Percentiles rank a stretch among this genome's conserved stretches.
phyloP scores from a whole-genome alignment of 2,113 vertebrate genomes.

The Pundamilia nyererei region DNA sequence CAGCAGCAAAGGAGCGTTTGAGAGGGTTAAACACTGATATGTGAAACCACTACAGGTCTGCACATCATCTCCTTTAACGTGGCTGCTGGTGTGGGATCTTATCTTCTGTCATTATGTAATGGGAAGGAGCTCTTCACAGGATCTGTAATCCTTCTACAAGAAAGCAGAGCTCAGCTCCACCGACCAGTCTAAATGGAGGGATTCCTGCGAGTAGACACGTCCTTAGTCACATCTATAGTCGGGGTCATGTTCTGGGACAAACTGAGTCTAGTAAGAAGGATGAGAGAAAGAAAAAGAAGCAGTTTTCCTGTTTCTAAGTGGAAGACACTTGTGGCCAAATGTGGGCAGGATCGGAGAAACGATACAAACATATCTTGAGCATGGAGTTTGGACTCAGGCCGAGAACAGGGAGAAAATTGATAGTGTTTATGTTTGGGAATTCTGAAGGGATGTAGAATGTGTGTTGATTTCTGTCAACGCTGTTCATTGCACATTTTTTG shows the following conservation, averaged over 20 bases:
- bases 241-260: conserved; percentile 18
- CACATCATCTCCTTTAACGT: neutral
- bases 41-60: conserved; percentile 30
- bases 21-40: neutral
- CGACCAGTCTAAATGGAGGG: conserved; percentile 1
- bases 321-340: conserved; percentile 64
- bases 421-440: conserved; percentile 67
- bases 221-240: conserved; percentile 22
- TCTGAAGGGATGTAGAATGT: conserved; percentile 49
- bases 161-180: neutral
- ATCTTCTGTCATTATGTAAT: conserved; percentile 40
- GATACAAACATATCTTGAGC: conserved; percentile 29
- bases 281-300: neutral
- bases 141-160: conserved; percentile 15
- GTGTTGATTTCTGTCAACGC: conserved; percentile 50
- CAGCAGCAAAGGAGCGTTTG: neutral
- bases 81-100: conserved; percentile 10
- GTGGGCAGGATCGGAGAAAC: conserved; percentile 59
- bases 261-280: neutral
- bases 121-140: neutral
- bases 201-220: conserved; percentile 37
- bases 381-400: conserved; percentile 40
- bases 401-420: conserved; percentile 43
- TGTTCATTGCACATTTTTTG: neutral
- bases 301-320: conserved; percentile 50